Base-by-base conservation (phyloP, 2,888 invertebrate genomes). In the Theretra japonica region DNA sequence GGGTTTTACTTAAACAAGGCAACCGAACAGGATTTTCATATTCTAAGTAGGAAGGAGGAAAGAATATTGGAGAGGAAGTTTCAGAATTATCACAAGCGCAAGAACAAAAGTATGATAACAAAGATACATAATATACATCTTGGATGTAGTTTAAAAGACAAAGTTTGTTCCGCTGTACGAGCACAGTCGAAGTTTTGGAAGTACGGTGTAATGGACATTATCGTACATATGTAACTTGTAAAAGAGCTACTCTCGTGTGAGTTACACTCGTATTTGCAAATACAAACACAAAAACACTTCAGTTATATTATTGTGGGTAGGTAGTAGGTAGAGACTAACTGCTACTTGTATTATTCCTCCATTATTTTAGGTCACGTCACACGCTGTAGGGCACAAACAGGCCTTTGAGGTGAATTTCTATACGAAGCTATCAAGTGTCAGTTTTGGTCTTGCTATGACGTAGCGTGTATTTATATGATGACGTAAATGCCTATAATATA, bases 141-240 rank as follows among this genome's bases (percentile, higher is more conserved):
- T 23, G 23, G 65, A 23, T 41, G 41, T 41, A 65, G 65, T 65
- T 41, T 65, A 74, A 75, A 75, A 68, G 69, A 79, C 74, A 75
- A 79, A 77, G 75, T 75, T 75, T 74, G 71, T 50, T 70, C 71
- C 73, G 71, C 73, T 74, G 74, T 72, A 72, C 73, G 57, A 77
- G 76, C 74, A 57, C 71, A 72, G 69, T 72, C 59, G 60, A 72
- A 72, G 68, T 68, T 72, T 72, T 30, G 57, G 21, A 58, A 70
- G 69, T 70, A 8, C 62, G 72, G 73, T 76, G 73, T 65, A 59
- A 60, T 65, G 48, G 23, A 65, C 48, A 48, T 48, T 41, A 23
- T 23, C 2, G 48, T 23, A 65, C 11, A 65, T 23, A 48, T 17
- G 17, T 65, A 65, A 23, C 17, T 65, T 48, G 11, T 48, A 48